Conservation (phyloP, 2,113 vertebrate genomes). For the Glareola pratincola region DNA sequence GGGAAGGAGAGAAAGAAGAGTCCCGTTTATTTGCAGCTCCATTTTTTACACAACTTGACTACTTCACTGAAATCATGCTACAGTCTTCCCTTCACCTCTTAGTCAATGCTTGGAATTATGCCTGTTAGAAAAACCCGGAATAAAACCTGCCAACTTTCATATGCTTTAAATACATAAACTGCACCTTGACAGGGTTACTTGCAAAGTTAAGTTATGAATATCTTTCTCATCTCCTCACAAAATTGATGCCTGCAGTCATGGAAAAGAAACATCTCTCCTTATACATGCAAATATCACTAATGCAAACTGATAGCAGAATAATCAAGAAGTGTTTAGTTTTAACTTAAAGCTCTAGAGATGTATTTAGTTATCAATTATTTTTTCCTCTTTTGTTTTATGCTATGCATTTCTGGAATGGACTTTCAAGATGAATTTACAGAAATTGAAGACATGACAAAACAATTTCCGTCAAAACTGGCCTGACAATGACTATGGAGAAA, state of each 20-base stretch:
- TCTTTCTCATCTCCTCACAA: not conserved
- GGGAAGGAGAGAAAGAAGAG: constrained; percentile 47
- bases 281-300: not conserved
- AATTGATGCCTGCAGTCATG: not conserved
- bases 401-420: not conserved
- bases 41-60: not conserved
- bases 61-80: not conserved
- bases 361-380: not conserved
- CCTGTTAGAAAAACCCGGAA: not conserved
- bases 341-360: not conserved
- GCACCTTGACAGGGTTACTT: not conserved
- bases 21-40: not conserved
- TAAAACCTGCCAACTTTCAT: not conserved
- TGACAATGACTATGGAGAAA: not conserved
- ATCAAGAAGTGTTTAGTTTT: not conserved
- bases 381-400: not conserved
- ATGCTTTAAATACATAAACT: not conserved
- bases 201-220: not conserved
- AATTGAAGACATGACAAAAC: not conserved
- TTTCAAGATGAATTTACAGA: not conserved
- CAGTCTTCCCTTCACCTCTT: not conserved
- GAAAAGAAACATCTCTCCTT: not conserved
- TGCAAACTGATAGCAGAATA: not conserved
- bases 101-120: not conserved
- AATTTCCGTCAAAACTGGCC: not conserved